Conservation (phyloP, 37 sponge, comb jelly and placozoan genomes). For the Hormiphora californensis region DNA sequence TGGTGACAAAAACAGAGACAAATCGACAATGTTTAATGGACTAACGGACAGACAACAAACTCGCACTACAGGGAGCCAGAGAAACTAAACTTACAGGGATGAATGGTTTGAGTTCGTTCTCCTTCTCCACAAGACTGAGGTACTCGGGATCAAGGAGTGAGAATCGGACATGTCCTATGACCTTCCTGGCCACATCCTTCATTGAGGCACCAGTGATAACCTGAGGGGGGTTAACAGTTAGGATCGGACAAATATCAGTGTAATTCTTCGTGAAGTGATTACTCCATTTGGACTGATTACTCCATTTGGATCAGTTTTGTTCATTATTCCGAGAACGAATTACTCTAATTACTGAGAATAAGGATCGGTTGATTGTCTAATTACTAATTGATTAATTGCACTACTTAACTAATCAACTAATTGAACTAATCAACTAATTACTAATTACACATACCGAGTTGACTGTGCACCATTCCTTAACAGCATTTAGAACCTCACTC, state of each 20-base stretch:
- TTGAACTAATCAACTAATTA: too few species aligned
- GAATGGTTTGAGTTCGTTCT: conserved; percentile 78
- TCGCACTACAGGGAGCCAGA: neutral
- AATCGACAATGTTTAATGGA: neutral
- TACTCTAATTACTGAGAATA: too few species aligned
- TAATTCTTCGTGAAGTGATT: too few species aligned
- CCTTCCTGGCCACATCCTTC: conserved; percentile 70
- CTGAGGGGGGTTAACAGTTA: too few species aligned
- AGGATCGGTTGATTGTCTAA: too few species aligned
- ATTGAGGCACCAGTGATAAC: conserved; percentile 76
- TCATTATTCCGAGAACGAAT: too few species aligned
- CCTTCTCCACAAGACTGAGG: conserved; percentile 76
- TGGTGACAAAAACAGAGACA: neutral
- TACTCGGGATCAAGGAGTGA: conserved; percentile 80
- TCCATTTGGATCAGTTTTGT: too few species aligned
- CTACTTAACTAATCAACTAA: too few species aligned
- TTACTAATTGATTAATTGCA: too few species aligned
- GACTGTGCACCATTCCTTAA: conserved; percentile 89
- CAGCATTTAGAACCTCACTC: conserved; percentile 75
- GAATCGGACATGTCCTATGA: conserved; percentile 79
- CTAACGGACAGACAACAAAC: neutral
- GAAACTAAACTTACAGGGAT: conserved; percentile 79
- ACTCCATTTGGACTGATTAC: too few species aligned
- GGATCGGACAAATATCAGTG: too few species aligned
- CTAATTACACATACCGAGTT: conserved; percentile 82